Conservation (phyloP, 2,113 vertebrate genomes). For the Tapirus terrestris region DNA sequence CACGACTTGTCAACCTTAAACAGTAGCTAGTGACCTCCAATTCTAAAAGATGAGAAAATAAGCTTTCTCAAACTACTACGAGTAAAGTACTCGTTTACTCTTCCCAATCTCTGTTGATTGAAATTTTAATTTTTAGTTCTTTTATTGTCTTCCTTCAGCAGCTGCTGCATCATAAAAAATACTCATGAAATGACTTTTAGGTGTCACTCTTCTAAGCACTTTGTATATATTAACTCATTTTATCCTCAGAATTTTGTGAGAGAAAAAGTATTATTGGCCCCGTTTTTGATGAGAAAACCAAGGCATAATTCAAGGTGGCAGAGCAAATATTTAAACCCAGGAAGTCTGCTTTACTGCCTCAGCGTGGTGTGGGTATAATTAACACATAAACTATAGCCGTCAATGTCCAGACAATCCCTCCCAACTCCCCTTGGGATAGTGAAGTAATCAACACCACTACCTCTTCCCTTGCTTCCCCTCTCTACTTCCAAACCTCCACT, state of each 20-base stretch:
- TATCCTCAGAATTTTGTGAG: background rate
- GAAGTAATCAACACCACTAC: background rate
- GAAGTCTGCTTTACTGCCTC: background rate
- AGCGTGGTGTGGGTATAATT: background rate
- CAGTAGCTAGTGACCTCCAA: background rate
- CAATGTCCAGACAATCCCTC: background rate
- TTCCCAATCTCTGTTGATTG: background rate
- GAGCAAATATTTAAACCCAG: background rate
- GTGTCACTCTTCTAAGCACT: slow-evolving; percentile 9
- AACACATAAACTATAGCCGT: background rate
- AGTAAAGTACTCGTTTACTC: too few relatives aligned
- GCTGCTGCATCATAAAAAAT: background rate
- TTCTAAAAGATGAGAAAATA: slow-evolving; percentile 29
- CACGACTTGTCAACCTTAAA: background rate
- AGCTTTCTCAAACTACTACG: slow-evolving; percentile 1
- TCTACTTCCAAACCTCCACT: background rate
- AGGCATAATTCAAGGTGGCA: background rate
- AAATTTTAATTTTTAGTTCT: slow-evolving; percentile 44
- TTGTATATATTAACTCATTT: background rate
- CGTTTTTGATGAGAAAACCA: background rate
- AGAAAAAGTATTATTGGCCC: slow-evolving; percentile 3
- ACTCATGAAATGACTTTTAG: background rate
- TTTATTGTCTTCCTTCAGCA: background rate
- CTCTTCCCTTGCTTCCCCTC: background rate
- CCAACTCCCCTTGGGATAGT: background rate